A percentile compares a stretch with the other conserved stretches of the same genome.
phyloP scores from a whole-genome alignment of 2,888 invertebrate genomes.

The Linnaemya tessellans region DNA sequence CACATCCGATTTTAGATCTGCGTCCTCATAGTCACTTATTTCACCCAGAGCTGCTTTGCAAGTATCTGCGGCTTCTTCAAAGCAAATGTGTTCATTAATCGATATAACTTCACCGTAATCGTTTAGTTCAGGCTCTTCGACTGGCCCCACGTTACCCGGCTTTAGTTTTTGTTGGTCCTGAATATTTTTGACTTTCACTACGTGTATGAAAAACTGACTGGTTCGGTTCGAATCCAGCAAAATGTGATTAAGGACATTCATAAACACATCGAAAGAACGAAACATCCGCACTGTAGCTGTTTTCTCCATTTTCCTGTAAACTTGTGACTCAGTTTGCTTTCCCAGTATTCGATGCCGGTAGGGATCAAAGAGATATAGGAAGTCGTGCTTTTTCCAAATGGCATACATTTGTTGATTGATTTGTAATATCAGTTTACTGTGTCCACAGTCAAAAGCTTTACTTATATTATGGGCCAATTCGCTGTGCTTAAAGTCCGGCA shows the following conservation, averaged over 20 bases:
- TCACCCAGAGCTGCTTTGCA: conserved; percentile 76
- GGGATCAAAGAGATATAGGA: conserved; percentile 81
- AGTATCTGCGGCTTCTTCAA: conserved; percentile 78
- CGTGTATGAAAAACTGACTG: conserved; percentile 78
- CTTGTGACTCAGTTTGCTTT: conserved; percentile 45
- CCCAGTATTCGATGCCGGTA: conserved; percentile 80
- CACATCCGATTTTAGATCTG: conserved; percentile 72
- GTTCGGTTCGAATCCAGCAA: conserved; percentile 79
- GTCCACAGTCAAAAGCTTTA: conserved; percentile 73
- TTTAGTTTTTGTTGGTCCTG: conserved; percentile 53
- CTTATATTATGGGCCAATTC: conserved; percentile 77
- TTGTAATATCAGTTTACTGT: conserved; percentile 79
- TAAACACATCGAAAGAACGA: conserved; percentile 76
- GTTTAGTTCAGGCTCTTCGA: conserved; percentile 39
- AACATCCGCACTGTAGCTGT: conserved; percentile 80
- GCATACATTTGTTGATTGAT: conserved; percentile 80
- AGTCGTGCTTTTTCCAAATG: conserved; percentile 79
- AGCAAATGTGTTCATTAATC: conserved; percentile 78
- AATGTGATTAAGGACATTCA: conserved; percentile 79
- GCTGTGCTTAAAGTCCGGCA: conserved; percentile 78
- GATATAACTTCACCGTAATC: conserved; percentile 74
- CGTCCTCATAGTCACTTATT: conserved; percentile 79
- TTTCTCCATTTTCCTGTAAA: conserved; percentile 73
- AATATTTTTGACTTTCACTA: conserved; percentile 72
- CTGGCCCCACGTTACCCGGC: conserved; percentile 49